Evolutionary conservation across 2,113 vertebrate species (phyloP), one percentile per base, ranked within the genome.

Genomic region (Phocoena phocoena): DNA sequence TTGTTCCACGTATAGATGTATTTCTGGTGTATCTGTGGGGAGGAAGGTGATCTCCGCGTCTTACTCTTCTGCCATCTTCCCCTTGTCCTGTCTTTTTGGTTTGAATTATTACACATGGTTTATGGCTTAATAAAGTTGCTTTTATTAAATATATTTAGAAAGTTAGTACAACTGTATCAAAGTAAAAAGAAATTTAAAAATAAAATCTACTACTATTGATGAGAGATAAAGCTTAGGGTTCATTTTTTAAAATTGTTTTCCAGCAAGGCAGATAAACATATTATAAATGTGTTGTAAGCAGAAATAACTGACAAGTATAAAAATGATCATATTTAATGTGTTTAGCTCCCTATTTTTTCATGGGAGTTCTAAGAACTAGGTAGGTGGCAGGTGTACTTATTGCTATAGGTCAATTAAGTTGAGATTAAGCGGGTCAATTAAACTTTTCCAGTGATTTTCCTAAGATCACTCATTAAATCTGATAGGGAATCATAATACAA

Each of bases 21-120:
- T 47, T 47, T 47, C 44, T 47, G 44, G 9, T 47, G 9, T 47
- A 47, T 47, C 44, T 47, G 44, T 47, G 44, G 44, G 7, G 44
- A 47, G 44, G 44, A 47, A 47, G 44, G 9, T 47, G 44, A 47
- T 47, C 44, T 47, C 9, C 2, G 0, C 9, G 0, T 2, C 44
- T 47, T 47, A 47, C 10, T 47, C 44, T 10, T 47, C 9, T 1
- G 0, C 44, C 10, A 47, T 47, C 44, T 47, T 47, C 44, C 44
- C 44, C 44, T 47, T 9, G 10, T 47, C 44, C 10, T 11, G 44
- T 47, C 44, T 47, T 47, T 47, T 47, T 47, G 41, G 20, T n/a
- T 85, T 95, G 23, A 79, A 58, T 96, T 95, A 86, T 91, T 96
- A 80, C 94, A 86, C 7, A 86, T 88, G n/a, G 81, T 86, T 94